Conservation (phyloP, 2,113 vertebrate species). For the Heterocephalus glaber region DNA sequence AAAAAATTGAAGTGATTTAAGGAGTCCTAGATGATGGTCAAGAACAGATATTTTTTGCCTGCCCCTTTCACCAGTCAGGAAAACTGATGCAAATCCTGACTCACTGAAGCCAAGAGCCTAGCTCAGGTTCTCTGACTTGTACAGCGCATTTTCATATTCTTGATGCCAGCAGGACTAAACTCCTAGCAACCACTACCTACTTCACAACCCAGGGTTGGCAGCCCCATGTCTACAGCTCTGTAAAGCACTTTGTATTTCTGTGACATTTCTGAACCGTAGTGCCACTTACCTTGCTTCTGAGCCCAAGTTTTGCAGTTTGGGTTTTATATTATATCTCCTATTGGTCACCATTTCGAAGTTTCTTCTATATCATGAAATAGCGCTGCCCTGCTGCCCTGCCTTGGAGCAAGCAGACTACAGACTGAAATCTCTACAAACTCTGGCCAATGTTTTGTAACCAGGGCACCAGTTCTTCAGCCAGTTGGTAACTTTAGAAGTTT, state of each 20-base stretch:
- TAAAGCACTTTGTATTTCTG: neutral
- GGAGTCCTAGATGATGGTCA: neutral
- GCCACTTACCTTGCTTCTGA: neutral
- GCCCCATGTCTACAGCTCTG: neutral
- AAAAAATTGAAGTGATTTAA: neutral
- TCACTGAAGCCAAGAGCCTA: neutral
- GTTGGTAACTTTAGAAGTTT: constrained; percentile 53
- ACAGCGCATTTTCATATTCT: neutral
- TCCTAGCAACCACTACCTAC: neutral
- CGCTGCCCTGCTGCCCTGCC: too few relatives aligned
- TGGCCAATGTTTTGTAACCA: constrained; percentile 70
- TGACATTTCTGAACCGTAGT: neutral
- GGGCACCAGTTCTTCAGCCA: constrained; percentile 51
- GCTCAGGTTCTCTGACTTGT: neutral
- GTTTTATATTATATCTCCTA: neutral
- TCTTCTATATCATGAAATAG: neutral
- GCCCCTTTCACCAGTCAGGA: neutral
- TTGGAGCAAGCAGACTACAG: too few relatives aligned
- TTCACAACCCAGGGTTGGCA: neutral
- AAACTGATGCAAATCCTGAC: neutral
- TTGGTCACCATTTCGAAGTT: neutral
- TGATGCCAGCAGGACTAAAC: neutral
- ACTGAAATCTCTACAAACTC: too few relatives aligned
- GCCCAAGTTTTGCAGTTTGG: neutral
- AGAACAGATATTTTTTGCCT: neutral